Conservation (phyloP, 2,888 invertebrate genomes). For the Tetanocera ferruginea region DNA sequence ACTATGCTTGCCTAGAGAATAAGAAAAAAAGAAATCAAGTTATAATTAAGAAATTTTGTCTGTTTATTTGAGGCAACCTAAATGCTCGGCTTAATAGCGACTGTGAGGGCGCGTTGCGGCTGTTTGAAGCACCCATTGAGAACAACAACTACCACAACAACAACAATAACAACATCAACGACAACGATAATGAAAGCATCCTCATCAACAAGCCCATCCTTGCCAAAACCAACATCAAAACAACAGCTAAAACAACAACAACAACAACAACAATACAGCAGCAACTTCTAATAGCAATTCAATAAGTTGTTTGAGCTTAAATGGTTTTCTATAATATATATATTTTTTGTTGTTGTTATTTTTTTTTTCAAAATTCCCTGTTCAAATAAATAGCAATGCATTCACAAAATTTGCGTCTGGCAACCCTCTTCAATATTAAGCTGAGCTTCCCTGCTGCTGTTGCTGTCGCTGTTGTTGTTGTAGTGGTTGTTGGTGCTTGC, state of each 20-base stretch:
- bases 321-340: neutral
- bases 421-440: constrained; percentile 14
- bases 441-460: constrained; percentile 12
- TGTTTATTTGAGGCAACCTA: constrained; percentile 28
- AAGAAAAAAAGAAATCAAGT: constrained; percentile 41
- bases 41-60: constrained; percentile 47
- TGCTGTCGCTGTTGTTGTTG: constrained; percentile 35
- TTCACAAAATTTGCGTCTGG: constrained; percentile 20
- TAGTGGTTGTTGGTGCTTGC: constrained; percentile 5
- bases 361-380: too few species aligned
- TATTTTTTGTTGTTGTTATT: neutral
- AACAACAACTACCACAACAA: constrained; percentile 16
- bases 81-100: constrained; percentile 36
- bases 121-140: constrained; percentile 4
- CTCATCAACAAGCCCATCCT: constrained; percentile 16
- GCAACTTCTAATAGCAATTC: constrained; percentile 28
- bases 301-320: constrained; percentile 14
- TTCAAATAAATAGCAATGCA: constrained; percentile 17
- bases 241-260: constrained; percentile 19
- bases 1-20: constrained; percentile 29
- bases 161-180: constrained; percentile 44
- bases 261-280: constrained; percentile 19
- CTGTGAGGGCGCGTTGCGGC: neutral
- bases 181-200: constrained; percentile 52
- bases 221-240: constrained; percentile 37